Conservation (phyloP, 2,797 vertebrate species). For the Chaetodon trifasciatus region DNA sequence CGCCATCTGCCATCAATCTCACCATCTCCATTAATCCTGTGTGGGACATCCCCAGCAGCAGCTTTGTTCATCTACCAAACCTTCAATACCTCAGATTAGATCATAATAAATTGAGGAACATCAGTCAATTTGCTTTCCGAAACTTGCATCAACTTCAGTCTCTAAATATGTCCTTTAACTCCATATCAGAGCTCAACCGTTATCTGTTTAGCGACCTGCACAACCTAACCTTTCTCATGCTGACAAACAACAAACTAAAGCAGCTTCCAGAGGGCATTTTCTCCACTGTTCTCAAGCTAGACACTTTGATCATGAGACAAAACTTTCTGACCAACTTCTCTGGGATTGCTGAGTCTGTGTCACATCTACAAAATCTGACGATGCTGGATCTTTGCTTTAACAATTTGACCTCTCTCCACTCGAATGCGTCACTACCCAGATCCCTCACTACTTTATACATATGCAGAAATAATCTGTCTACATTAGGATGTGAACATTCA, state of each 20-base stretch:
- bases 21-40: slow-evolving; percentile 73
- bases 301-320: slow-evolving; percentile 66
- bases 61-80: slow-evolving; percentile 76
- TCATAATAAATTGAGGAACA: slow-evolving; percentile 55
- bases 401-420: slow-evolving; percentile 77
- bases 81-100: slow-evolving; percentile 75
- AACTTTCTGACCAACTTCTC: slow-evolving; percentile 80
- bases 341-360: slow-evolving; percentile 72
- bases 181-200: slow-evolving; percentile 63
- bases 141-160: slow-evolving; percentile 71
- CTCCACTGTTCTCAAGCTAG: slow-evolving; percentile 67
- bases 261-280: slow-evolving; percentile 78
- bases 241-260: slow-evolving; percentile 78
- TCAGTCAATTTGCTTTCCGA: slow-evolving; percentile 72
- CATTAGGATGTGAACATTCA: slow-evolving; percentile 65
- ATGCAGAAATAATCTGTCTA: slow-evolving; percentile 74
- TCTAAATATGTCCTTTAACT: slow-evolving; percentile 83
- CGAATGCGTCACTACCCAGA: slow-evolving; percentile 70
- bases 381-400: slow-evolving; percentile 81
- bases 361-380: slow-evolving; percentile 64
- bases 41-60: slow-evolving; percentile 39
- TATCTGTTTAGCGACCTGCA: slow-evolving; percentile 78
- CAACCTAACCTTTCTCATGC: slow-evolving; percentile 74
- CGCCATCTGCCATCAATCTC: slow-evolving; percentile 70
- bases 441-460: slow-evolving; percentile 75